Conservation (phyloP, 53 echinoderm and acorn worm species). For the Holothuria scabra region DNA sequence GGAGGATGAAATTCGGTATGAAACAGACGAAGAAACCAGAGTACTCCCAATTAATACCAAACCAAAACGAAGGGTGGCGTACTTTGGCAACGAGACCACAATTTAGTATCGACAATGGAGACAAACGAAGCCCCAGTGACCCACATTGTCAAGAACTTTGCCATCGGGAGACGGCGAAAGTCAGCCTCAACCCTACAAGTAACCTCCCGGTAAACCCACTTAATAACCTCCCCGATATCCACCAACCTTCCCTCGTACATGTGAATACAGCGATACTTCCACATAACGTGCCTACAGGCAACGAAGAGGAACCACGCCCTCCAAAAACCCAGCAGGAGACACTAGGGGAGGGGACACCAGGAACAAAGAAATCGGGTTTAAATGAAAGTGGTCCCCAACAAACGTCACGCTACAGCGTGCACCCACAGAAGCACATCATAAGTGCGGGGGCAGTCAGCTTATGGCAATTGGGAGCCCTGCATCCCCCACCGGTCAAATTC, state of each 20-base stretch:
- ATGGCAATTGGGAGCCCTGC: not conserved
- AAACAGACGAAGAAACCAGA: no score
- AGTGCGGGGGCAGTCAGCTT: not conserved
- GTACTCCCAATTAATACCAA: no score
- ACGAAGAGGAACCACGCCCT: constrained; percentile 1
- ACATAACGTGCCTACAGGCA: not conserved
- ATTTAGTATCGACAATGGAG: not conserved
- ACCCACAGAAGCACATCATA: constrained; percentile 43
- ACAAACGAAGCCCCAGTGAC: not conserved
- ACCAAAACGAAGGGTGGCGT: no score
- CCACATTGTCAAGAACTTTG: not conserved
- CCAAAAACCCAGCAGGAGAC: not conserved
- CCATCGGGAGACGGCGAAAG: constrained; percentile 2
- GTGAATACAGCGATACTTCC: not conserved
- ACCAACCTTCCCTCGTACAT: constrained; percentile 2
- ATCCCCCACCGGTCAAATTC: constrained; percentile 34
- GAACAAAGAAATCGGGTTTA: not conserved
- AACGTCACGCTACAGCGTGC: not conserved
- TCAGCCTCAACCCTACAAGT: not conserved
- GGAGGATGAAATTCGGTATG: no score
- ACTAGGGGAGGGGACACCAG: not conserved
- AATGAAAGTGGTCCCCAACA: not conserved
- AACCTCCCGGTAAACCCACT: not conserved
- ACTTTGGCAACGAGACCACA: not conserved
- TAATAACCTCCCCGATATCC: not conserved